Evolutionary conservation across 2,797 vertebrate species (phyloP).

Genomic region (Sciurus carolinensis): DNA sequence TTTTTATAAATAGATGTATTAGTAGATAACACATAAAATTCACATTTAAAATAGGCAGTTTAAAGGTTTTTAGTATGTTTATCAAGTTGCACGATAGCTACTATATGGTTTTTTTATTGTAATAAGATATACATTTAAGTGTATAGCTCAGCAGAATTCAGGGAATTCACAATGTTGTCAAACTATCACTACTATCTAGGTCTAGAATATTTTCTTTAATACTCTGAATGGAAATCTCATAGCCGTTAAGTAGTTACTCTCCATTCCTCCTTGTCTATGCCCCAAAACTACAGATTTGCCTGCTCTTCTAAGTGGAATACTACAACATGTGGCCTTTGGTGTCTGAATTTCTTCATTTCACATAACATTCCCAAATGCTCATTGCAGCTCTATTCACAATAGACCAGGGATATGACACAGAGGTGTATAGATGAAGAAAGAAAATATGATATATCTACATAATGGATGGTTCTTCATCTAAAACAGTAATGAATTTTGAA

Average conservation of each 20-base stretch:
- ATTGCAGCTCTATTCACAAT: neutral
- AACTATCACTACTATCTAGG: neutral
- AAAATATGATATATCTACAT: neutral
- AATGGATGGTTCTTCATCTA: neutral
- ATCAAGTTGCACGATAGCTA: neutral
- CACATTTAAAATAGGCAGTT: neutral
- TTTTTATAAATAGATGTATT: neutral
- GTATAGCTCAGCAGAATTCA: neutral
- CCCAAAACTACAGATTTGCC: neutral
- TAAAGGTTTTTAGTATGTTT: neutral
- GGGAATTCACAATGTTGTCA: neutral
- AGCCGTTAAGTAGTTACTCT: neutral
- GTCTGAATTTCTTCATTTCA: neutral
- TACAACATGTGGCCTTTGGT: neutral
- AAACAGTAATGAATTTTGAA: neutral
- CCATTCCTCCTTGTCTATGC: neutral
- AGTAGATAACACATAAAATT: neutral
- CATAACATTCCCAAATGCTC: neutral
- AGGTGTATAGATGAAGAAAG: neutral
- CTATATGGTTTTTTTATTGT: neutral
- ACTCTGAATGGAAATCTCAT: neutral
- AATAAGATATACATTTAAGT: neutral
- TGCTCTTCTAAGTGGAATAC: neutral
- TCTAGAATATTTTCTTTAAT: neutral
- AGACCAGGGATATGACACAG: neutral